Conservation (phyloP, 30 jellyfish, hydroid and myxozoan species). For the Rhopilema esculentum region DNA sequence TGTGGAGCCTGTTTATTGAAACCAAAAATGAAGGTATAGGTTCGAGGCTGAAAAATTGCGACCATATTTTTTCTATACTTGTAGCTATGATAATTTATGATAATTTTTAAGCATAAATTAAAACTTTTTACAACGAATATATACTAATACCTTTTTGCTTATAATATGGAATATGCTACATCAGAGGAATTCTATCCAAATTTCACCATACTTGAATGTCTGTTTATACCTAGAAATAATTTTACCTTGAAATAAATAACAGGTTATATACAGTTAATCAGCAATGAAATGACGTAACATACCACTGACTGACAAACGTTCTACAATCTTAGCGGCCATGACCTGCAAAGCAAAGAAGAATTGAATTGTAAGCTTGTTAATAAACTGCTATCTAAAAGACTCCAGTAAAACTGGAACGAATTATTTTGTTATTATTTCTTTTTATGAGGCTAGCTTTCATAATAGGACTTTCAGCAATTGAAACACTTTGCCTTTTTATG, state of each 20-base stretch:
- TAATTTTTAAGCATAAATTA: too few species aligned
- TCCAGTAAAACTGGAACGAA: background rate
- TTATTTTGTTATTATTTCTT: background rate
- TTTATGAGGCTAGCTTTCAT: too few species aligned
- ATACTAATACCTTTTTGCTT: too few species aligned
- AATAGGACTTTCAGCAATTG: too few species aligned
- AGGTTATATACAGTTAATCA: background rate
- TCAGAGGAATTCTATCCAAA: background rate
- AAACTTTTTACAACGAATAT: background rate
- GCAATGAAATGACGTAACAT: background rate
- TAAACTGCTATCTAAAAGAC: background rate
- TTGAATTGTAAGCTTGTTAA: background rate
- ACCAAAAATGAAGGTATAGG: too few species aligned
- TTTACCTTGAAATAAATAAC: background rate
- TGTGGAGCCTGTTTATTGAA: too few species aligned
- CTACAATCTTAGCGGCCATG: conserved; percentile 63
- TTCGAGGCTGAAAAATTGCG: too few species aligned
- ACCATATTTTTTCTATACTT: background rate
- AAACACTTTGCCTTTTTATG: too few species aligned
- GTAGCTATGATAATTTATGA: background rate
- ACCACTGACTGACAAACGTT: conserved; percentile 74
- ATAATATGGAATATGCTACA: background rate
- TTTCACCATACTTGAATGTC: background rate
- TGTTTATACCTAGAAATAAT: background rate
- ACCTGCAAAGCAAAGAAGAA: conserved; percentile 1